A percentile compares a stretch with the other conserved stretches of the same genome.
phyloP scores from a whole-genome alignment of 2,113 vertebrate species.

The Saccopteryx leptura region DNA sequence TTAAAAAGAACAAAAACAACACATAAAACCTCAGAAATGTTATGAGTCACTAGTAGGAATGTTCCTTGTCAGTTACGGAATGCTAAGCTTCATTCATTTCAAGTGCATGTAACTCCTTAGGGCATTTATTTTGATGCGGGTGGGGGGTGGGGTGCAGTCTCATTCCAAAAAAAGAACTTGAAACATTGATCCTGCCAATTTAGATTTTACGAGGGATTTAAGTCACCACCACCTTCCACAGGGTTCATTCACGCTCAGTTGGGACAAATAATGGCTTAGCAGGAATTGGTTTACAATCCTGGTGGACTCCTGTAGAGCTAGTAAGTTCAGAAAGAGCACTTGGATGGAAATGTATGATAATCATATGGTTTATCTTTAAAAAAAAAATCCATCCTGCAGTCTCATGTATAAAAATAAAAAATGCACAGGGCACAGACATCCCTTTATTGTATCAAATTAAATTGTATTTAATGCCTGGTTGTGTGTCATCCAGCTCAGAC shows the following conservation, averaged over 20 bases:
- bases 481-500: constrained; percentile 87
- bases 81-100: not conserved
- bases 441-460: constrained; percentile 86
- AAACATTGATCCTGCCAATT: constrained; percentile 61
- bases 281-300: constrained; percentile 78
- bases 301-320: constrained; percentile 72
- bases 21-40: not conserved
- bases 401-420: constrained; percentile 86
- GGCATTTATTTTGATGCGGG: no score
- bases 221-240: constrained; percentile 42
- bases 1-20: constrained; percentile 12
- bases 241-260: constrained; percentile 54
- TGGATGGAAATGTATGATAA: constrained; percentile 84
- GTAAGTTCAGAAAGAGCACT: constrained; percentile 83
- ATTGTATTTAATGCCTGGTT: constrained; percentile 86
- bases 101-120: not conserved
- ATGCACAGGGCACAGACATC: constrained; percentile 75
- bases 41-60: not conserved
- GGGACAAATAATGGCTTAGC: constrained; percentile 79
- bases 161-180: not conserved
- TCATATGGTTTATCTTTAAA: constrained; percentile 83
- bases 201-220: constrained; percentile 74
- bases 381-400: constrained; percentile 70
- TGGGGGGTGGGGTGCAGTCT: not conserved
- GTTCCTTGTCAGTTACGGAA: not conserved